These are phyloP conservation scores for Geodia barretti DNA, from an alignment of 37 sponge, comb jelly and placozoan species.

Conservation along the genomic window DNA sequence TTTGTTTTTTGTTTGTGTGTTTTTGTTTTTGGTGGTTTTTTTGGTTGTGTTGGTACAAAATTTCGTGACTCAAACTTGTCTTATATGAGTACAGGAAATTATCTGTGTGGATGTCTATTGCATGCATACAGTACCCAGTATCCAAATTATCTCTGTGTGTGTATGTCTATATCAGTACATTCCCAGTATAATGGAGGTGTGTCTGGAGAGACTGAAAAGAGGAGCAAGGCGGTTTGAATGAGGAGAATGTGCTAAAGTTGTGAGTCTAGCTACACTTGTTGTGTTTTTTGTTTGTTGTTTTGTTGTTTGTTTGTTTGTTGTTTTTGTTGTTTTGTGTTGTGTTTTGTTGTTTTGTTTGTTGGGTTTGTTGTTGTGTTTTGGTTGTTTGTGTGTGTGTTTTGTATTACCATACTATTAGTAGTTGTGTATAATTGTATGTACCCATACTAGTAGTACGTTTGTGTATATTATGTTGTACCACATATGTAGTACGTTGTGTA, in stretches of 20 bases:
- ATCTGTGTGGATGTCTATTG: too few relatives aligned
- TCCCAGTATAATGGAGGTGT: conserved; percentile 55
- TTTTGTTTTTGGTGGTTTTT: background rate
- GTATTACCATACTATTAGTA: too few relatives aligned
- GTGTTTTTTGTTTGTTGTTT: background rate
- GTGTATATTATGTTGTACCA: too few relatives aligned
- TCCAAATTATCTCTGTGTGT: background rate
- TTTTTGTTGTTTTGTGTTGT: background rate
- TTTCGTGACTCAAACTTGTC: too few relatives aligned
- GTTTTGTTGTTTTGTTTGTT: background rate
- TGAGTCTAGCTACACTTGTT: background rate
- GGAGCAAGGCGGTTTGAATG: conserved; percentile 50
- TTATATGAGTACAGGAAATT: too few relatives aligned
- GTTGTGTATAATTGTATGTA: too few relatives aligned
- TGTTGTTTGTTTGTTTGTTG: background rate
- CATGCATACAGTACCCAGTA: background rate
- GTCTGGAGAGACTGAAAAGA: conserved; percentile 76
- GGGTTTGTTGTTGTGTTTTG: background rate
- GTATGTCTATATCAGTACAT: conserved; percentile 42
- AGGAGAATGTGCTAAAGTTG: conserved; percentile 50
- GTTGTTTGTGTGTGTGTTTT: background rate
- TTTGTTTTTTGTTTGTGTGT: background rate
- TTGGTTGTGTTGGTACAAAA: too few relatives aligned
- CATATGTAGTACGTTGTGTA: too few relatives aligned
- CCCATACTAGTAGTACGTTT: too few relatives aligned